These are phyloP conservation scores for Gadus chalcogrammus DNA, from an alignment of 2,113 vertebrate species.

Conservation along the genomic window DNA sequence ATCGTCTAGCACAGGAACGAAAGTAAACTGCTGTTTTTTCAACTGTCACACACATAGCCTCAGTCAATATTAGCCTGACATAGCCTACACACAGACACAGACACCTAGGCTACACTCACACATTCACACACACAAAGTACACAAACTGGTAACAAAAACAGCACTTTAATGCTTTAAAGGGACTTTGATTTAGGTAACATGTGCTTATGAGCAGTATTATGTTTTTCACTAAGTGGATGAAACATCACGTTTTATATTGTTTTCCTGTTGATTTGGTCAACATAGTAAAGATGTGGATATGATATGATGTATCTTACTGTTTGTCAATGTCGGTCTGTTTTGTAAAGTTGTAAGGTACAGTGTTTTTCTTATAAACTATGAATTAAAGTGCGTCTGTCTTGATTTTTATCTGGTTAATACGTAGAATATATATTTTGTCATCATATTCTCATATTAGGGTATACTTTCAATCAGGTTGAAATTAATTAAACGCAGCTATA, in stretches of 20 bases:
- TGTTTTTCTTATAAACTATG: slow-evolving; percentile 50
- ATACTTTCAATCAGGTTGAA: too few relatives aligned
- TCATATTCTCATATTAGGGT: too few relatives aligned
- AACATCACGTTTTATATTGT: slow-evolving; percentile 47
- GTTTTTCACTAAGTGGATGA: slow-evolving; percentile 41
- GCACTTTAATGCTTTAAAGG: slow-evolving; percentile 73
- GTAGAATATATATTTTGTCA: too few relatives aligned
- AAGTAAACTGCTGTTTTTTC: too few relatives aligned
- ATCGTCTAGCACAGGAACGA: too few relatives aligned
- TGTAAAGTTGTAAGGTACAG: slow-evolving; percentile 46
- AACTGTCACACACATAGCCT: not conserved
- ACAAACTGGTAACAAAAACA: slow-evolving; percentile 41
- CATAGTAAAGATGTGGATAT: slow-evolving; percentile 37
- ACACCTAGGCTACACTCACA: not conserved
- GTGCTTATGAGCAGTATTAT: slow-evolving; percentile 78
- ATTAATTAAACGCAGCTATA: too few relatives aligned
- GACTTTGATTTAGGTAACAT: slow-evolving; percentile 26
- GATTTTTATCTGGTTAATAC: not conserved
- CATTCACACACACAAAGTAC: slow-evolving; percentile 9
- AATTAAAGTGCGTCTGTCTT: slow-evolving; percentile 42
- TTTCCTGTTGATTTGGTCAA: slow-evolving; percentile 40
- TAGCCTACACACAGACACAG: not conserved
- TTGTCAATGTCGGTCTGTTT: slow-evolving; percentile 45
- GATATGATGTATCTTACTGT: slow-evolving; percentile 49
- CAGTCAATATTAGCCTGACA: not conserved